A percentile compares a stretch with the other conserved stretches of the same genome.
phyloP scores from a whole-genome alignment of 2,888 invertebrate species.

The Thecocarcelia acutangulata region DNA sequence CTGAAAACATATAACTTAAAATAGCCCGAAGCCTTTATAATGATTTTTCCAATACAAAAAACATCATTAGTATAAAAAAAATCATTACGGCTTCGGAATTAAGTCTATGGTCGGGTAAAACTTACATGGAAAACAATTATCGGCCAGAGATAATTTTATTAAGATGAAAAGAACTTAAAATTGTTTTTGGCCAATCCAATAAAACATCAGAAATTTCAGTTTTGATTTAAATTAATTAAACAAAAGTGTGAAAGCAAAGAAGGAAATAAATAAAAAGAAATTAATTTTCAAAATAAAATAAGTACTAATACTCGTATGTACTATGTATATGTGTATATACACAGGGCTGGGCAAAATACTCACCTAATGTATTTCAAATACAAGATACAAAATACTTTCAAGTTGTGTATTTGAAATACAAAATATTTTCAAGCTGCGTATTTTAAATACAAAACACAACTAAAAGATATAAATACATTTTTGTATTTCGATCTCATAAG shows the following conservation, averaged over 20 bases:
- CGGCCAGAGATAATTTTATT: slow-evolving; percentile 79
- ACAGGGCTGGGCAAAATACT: too few species aligned
- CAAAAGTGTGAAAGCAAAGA: slow-evolving; percentile 56
- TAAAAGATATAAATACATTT: too few species aligned
- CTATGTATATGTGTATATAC: too few species aligned
- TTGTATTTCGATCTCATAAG: too few species aligned
- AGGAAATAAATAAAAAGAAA: slow-evolving; percentile 44
- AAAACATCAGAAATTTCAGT: slow-evolving; percentile 59
- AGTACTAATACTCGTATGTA: background rate
- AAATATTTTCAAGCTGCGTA: too few species aligned
- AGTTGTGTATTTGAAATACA: too few species aligned
- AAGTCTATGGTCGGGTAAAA: slow-evolving; percentile 60
- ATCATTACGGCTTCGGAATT: background rate
- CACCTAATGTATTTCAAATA: too few species aligned
- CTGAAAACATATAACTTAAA: slow-evolving; percentile 43
- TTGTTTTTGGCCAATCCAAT: slow-evolving; percentile 71
- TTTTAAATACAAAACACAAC: too few species aligned
- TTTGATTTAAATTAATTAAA: slow-evolving; percentile 24
- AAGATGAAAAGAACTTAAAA: slow-evolving; percentile 77
- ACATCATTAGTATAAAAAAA: slow-evolving; percentile 13
- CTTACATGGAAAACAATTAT: slow-evolving; percentile 82
- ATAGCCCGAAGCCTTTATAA: slow-evolving; percentile 14
- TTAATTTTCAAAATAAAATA: slow-evolving; percentile 60
- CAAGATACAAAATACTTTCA: too few species aligned
- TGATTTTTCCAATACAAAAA: background rate